A percentile compares a stretch with the other conserved stretches of the same genome.
phyloP scores from a whole-genome alignment of 2,888 invertebrate species.

The Philereme vetulata region DNA sequence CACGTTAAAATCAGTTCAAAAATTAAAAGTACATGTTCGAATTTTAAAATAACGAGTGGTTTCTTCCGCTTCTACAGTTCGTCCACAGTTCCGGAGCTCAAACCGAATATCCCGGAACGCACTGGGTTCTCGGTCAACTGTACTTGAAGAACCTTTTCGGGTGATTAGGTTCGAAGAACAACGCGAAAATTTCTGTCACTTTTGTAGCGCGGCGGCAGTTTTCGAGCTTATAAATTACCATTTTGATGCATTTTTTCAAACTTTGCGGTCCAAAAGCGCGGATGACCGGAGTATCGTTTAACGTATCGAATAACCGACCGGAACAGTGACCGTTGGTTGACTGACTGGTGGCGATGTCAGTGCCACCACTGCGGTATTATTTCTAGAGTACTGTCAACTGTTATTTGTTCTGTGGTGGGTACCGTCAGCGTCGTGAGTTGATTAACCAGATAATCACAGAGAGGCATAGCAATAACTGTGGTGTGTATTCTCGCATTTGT shows the following conservation, averaged over 20 bases:
- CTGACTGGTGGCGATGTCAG: constrained; percentile 42
- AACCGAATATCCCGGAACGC: constrained; percentile 59
- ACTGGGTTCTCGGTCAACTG: constrained; percentile 69
- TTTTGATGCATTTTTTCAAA: constrained; percentile 76
- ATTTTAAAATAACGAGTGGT: constrained; percentile 30
- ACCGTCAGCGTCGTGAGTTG: neutral
- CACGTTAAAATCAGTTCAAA: constrained; percentile 22
- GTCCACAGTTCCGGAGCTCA: constrained; percentile 54
- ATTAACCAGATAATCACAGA: no score
- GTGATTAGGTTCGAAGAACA: constrained; percentile 75
- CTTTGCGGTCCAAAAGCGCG: constrained; percentile 35
- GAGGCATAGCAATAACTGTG: no score
- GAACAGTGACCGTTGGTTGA: constrained; percentile 42
- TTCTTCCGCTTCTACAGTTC: constrained; percentile 42
- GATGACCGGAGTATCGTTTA: constrained; percentile 40
- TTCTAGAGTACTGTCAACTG: constrained; percentile 23
- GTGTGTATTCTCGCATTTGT: no score
- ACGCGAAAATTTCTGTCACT: constrained; percentile 66
- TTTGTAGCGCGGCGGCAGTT: constrained; percentile 67
- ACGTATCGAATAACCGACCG: constrained; percentile 38
- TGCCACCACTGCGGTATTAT: neutral
- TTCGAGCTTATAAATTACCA: constrained; percentile 69
- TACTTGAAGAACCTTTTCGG: constrained; percentile 80
- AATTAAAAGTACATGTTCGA: constrained; percentile 17
- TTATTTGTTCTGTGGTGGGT: neutral